Conservation (phyloP, 2,888 invertebrate species). For the Leptinotarsa juncta region DNA sequence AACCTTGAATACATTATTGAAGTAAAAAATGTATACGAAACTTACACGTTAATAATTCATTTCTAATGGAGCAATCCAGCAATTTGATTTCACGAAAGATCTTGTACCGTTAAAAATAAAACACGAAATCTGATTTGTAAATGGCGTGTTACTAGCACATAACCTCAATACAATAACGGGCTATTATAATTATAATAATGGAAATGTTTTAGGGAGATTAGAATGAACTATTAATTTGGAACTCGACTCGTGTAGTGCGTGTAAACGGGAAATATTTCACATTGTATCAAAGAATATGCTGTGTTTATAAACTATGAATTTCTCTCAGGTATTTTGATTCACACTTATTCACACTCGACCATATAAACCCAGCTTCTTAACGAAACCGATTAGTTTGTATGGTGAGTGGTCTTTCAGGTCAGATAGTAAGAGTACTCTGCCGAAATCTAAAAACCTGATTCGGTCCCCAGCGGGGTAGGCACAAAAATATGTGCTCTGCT, state of each 20-base stretch:
- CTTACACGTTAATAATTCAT: not conserved
- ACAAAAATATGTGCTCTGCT: too few relatives aligned
- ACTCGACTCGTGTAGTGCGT: slow-evolving; percentile 39
- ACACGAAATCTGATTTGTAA: slow-evolving; percentile 25
- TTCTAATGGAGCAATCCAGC: slow-evolving; percentile 9
- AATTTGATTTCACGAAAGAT: slow-evolving; percentile 6
- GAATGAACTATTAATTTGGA: slow-evolving; percentile 42
- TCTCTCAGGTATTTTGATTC: slow-evolving; percentile 16
- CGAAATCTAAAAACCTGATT: too few relatives aligned
- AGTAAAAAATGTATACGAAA: not conserved
- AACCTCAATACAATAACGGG: slow-evolving; percentile 48
- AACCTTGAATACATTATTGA: too few relatives aligned
- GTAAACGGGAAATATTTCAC: slow-evolving; percentile 41
- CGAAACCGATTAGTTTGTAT: too few relatives aligned
- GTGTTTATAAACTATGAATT: slow-evolving; percentile 10
- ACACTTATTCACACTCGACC: too few relatives aligned
- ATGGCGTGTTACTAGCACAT: slow-evolving; percentile 44
- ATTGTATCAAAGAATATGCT: slow-evolving; percentile 11
- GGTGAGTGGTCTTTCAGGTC: too few relatives aligned
- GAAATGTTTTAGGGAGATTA: slow-evolving; percentile 50
- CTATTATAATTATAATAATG: slow-evolving; percentile 52
- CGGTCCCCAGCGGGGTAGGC: too few relatives aligned
- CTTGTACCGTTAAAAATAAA: slow-evolving; percentile 21
- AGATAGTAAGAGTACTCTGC: too few relatives aligned
- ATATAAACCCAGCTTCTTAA: too few relatives aligned